Evolutionary conservation across 2,113 vertebrate genomes (phyloP).

Genomic region (Sinocyclocheilus grahami): DNA sequence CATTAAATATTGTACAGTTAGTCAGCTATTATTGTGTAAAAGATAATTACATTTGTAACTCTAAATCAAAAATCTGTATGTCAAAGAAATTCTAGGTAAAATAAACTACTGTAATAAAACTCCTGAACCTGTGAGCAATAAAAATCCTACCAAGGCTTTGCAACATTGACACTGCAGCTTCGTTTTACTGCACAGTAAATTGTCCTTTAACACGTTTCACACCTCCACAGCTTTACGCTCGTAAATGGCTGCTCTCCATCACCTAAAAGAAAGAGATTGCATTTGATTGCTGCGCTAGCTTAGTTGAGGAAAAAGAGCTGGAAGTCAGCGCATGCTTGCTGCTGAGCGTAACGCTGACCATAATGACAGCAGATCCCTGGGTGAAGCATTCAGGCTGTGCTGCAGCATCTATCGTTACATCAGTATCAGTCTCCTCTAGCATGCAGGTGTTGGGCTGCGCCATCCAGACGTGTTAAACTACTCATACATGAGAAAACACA

Average conservation of each 20-base stretch:
- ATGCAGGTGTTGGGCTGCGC: constrained; percentile 6
- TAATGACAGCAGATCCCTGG: constrained; percentile 34
- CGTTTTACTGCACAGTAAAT: neutral
- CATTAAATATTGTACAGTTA: no score
- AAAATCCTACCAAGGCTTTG: neutral
- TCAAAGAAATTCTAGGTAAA: neutral
- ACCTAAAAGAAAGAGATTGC: constrained; percentile 3
- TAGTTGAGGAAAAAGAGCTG: constrained; percentile 5
- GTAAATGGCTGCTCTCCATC: constrained; percentile 19
- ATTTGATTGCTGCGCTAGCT: constrained; percentile 28
- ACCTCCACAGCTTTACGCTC: neutral
- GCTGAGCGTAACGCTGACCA: constrained; percentile 32
- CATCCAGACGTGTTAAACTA: constrained; percentile 34
- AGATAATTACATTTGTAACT: no score
- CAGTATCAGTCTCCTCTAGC: neutral
- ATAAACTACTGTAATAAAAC: neutral
- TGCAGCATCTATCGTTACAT: constrained; percentile 25
- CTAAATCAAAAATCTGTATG: no score
- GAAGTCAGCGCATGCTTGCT: constrained; percentile 15
- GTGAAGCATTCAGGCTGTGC: constrained; percentile 16
- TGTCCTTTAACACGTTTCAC: neutral
- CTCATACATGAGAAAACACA: constrained; percentile 41
- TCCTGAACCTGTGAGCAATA: no score
- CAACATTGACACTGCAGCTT: neutral
- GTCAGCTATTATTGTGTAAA: no score